These are phyloP conservation scores for Zaprionus nigranus DNA, from an alignment of 1,140 invertebrate species.

Conservation along the genomic window DNA sequence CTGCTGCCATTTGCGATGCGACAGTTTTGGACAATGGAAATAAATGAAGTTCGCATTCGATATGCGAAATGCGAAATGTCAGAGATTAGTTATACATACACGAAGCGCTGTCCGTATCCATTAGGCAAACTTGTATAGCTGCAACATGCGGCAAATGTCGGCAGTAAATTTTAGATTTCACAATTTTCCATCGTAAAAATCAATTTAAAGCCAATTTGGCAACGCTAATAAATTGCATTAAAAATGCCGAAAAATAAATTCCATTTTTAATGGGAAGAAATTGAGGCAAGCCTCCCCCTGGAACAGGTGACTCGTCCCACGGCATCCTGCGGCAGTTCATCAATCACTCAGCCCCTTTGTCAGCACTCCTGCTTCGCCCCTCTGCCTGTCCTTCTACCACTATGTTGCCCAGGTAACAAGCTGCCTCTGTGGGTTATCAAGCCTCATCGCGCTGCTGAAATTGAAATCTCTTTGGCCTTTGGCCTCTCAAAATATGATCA, in stretches of 20 bases:
- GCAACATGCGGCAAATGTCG: slow-evolving; percentile 23
- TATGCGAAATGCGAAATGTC: slow-evolving; percentile 73
- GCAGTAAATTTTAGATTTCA: slow-evolving; percentile 50
- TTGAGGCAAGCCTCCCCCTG: slow-evolving; percentile 21
- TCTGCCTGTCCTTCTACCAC: not conserved
- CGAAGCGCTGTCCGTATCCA: not conserved
- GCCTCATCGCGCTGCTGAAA: slow-evolving; percentile 10
- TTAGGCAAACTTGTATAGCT: not conserved
- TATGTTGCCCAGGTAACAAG: not conserved
- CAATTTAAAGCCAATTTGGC: slow-evolving; percentile 76
- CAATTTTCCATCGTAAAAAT: slow-evolving; percentile 45
- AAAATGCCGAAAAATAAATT: slow-evolving; percentile 70
- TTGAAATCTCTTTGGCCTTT: slow-evolving; percentile 36
- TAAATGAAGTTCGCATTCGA: slow-evolving; percentile 61
- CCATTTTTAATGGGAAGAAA: slow-evolving; percentile 42
- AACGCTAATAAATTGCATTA: slow-evolving; percentile 78
- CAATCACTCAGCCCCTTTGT: slow-evolving; percentile 1
- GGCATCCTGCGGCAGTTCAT: slow-evolving; percentile 16
- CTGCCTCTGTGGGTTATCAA: not conserved
- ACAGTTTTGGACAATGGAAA: slow-evolving; percentile 62
- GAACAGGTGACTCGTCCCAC: not conserved
- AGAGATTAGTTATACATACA: slow-evolving; percentile 24
- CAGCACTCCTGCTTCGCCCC: too few relatives aligned
- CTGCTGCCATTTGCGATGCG: slow-evolving; percentile 62
- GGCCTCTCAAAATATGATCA: not conserved